Evolutionary conservation across 2,888 invertebrate genomes (phyloP).

Genomic region (Sipha maydis): DNA sequence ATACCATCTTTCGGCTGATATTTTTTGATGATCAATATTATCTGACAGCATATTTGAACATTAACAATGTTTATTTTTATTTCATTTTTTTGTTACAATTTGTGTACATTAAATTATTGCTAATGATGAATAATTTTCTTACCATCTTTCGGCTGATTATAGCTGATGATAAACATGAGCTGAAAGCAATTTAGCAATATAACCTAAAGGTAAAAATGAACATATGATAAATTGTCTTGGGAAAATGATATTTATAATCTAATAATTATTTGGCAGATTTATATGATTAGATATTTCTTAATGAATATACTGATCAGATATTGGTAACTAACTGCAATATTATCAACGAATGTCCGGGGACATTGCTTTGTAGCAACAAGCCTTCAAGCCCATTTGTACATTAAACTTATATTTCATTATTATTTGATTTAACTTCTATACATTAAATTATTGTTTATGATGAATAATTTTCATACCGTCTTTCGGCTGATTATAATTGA

Average conservation of each 20-base stretch:
- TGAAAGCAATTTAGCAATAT: neutral
- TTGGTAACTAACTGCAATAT: neutral
- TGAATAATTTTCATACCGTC: neutral
- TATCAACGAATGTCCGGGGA: neutral
- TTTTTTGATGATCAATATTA: slow-evolving; percentile 26
- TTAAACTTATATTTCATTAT: neutral
- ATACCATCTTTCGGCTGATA: slow-evolving; percentile 48
- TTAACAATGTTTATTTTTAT: no score
- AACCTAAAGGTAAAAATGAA: no score
- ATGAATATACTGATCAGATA: neutral
- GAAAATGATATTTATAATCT: no score
- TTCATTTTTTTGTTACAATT: neutral
- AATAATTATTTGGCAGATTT: neutral
- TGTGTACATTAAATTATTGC: no score
- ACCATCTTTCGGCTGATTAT: slow-evolving; percentile 11
- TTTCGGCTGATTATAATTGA: neutral
- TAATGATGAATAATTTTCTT: neutral
- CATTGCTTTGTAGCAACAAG: slow-evolving; percentile 6
- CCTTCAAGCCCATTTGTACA: slow-evolving; percentile 12
- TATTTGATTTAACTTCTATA: neutral
- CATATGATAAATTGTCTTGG: no score
- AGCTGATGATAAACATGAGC: neutral
- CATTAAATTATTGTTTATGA: no score
- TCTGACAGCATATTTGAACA: no score
- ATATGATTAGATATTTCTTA: neutral